phyloP scores from a whole-genome alignment of 2,113 vertebrate genomes.

The Pitta sordida region DNA sequence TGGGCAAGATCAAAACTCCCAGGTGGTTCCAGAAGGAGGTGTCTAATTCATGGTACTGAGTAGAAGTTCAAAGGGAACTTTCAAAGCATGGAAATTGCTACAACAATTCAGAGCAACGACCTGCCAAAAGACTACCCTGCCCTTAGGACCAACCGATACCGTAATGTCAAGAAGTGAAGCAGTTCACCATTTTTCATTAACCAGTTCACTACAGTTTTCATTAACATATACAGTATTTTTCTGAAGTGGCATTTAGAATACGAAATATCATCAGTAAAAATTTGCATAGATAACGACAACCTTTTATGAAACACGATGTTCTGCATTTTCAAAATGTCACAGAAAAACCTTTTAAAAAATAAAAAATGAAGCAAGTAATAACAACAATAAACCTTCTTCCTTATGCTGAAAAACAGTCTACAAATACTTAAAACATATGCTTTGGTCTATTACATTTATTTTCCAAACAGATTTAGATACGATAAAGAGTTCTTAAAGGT shows the following conservation, averaged over 20 bases:
- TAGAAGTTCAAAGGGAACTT: neutral
- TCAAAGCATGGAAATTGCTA: neutral
- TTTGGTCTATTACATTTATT: neutral
- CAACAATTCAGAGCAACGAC: neutral
- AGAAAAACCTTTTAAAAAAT: neutral
- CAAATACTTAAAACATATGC: neutral
- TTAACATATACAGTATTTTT: neutral
- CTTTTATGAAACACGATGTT: neutral
- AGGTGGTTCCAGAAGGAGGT: neutral
- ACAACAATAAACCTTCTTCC: neutral
- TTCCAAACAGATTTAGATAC: neutral
- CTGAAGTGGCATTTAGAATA: neutral
- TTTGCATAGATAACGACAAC: neutral
- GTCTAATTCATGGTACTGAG: neutral
- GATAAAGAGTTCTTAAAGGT: neutral
- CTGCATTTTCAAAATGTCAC: slow-evolving; percentile 19
- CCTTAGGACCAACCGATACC: neutral
- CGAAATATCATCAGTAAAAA: neutral
- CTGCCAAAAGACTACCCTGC: neutral
- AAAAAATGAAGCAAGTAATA: neutral
- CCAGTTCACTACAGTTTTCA: neutral
- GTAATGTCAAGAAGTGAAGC: neutral
- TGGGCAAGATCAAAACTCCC: neutral
- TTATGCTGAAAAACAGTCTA: neutral
- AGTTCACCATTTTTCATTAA: neutral